phyloP scores from a whole-genome alignment of 2,113 vertebrate genomes.

The Odobenus rosmarus region DNA sequence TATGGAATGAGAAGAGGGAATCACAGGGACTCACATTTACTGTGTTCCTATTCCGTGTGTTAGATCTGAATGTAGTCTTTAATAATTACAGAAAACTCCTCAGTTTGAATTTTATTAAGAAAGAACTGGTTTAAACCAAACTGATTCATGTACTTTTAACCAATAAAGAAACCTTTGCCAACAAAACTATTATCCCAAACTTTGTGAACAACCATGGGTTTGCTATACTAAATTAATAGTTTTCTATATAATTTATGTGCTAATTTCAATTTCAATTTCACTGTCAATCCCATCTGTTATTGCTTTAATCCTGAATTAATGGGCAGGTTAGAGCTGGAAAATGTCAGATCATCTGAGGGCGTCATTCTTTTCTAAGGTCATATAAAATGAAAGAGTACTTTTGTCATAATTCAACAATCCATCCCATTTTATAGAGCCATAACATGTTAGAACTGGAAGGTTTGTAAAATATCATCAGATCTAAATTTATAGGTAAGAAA shows the following conservation, averaged over 20 bases:
- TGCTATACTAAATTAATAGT: conserved; percentile 46
- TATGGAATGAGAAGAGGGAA: not conserved
- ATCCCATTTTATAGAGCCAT: conserved; percentile 69
- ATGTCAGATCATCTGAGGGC: conserved; percentile 69
- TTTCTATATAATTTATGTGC: conserved; percentile 67
- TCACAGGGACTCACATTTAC: not conserved
- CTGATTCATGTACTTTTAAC: not conserved
- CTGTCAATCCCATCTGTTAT: conserved; percentile 67
- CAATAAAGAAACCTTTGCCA: not conserved
- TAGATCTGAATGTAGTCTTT: not conserved
- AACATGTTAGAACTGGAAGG: conserved; percentile 51
- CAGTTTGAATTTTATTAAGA: not conserved
- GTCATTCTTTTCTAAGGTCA: conserved; percentile 66
- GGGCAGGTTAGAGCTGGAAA: conserved; percentile 72
- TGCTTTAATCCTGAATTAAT: conserved; percentile 76
- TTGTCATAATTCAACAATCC: conserved; percentile 62
- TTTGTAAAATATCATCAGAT: conserved; percentile 70
- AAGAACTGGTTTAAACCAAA: not conserved
- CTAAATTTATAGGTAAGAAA: conserved; percentile 62
- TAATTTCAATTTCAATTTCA: conserved; percentile 74
- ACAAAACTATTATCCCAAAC: conserved; percentile 50
- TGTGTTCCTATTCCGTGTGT: not conserved
- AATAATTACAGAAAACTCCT: not conserved
- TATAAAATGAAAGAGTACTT: conserved; percentile 71
- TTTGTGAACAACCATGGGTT: conserved; percentile 25